These are phyloP conservation scores for Probosciger aterrimus DNA, from an alignment of 2,113 vertebrate species.

Conservation along the genomic window DNA sequence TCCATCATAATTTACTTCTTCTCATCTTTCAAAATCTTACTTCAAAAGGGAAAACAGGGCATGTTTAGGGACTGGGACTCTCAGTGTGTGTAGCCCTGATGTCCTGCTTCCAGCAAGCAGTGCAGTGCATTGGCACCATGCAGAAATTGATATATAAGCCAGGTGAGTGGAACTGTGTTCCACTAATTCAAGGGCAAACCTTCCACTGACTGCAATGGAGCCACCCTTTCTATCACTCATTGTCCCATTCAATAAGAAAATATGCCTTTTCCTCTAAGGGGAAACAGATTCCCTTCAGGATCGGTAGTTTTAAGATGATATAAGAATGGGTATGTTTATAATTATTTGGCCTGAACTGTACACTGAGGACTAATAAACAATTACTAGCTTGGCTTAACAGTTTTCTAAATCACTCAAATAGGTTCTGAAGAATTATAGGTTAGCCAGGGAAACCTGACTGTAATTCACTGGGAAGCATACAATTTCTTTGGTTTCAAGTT, in stretches of 20 bases:
- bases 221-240: background rate
- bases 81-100: too few relatives aligned
- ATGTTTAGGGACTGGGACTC: background rate
- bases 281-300: background rate
- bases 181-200: background rate
- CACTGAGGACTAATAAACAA: constrained; percentile 54
- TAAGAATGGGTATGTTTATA: constrained; percentile 2
- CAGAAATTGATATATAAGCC: background rate
- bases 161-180: background rate
- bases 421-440: constrained; percentile 33
- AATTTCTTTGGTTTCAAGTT: constrained; percentile 68
- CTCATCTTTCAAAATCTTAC: background rate
- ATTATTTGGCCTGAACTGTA: constrained; percentile 44
- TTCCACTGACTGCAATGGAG: background rate
- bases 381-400: constrained; percentile 29
- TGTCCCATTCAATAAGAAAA: background rate
- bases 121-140: background rate
- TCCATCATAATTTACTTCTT: background rate
- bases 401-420: constrained; percentile 12
- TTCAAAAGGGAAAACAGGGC: background rate
- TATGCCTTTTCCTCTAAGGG: background rate
- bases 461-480: constrained; percentile 56
- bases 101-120: background rate
- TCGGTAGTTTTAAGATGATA: constrained; percentile 11
- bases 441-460: constrained; percentile 24